phyloP scores from a whole-genome alignment of 2,113 vertebrate species.

The Columba janthina region DNA sequence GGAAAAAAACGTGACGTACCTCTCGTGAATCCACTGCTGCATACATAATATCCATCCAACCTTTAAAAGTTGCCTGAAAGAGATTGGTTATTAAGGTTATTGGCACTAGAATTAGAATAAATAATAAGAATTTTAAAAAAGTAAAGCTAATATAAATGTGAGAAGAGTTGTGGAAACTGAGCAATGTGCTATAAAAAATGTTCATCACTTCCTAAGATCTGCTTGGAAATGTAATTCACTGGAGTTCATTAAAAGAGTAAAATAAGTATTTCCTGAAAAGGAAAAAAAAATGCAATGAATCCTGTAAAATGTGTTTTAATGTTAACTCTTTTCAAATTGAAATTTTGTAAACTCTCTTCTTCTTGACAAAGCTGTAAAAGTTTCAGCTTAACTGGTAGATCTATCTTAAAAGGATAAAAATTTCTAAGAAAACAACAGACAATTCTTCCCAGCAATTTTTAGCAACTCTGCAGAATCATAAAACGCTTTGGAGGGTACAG shows the following conservation, averaged over 20 bases:
- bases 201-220: background rate
- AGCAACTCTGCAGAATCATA: background rate
- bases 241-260: background rate
- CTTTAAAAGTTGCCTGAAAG: slow-evolving; percentile 80
- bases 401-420: background rate
- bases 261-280: background rate
- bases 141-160: background rate
- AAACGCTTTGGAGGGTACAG: background rate
- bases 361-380: background rate
- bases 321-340: background rate
- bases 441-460: background rate
- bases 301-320: background rate
- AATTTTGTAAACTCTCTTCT: background rate
- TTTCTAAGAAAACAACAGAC: background rate
- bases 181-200: background rate
- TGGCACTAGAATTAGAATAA: background rate
- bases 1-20: slow-evolving; percentile 6
- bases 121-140: background rate
- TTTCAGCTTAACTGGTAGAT: background rate
- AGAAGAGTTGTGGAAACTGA: background rate
- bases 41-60: slow-evolving; percentile 79
- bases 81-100: background rate
- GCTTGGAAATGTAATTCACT: background rate
- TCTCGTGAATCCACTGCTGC: slow-evolving; percentile 72
- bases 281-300: background rate